phyloP scores from a whole-genome alignment of 2,888 invertebrate species.

The Malachius bipustulatus region DNA sequence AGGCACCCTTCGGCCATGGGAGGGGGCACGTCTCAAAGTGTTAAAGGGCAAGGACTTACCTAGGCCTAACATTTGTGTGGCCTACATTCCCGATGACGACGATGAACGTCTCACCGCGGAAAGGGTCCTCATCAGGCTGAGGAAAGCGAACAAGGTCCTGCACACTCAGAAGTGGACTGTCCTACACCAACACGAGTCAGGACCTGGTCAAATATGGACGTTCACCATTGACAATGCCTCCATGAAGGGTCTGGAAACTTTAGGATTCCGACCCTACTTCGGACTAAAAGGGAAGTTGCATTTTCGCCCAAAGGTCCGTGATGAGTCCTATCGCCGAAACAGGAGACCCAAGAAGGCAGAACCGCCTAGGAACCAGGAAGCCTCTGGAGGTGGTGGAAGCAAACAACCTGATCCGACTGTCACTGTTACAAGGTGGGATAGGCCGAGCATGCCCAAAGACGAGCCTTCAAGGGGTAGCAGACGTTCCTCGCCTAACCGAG shows the following conservation, averaged over 20 bases:
- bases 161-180: not conserved
- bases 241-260: not conserved
- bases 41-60: not conserved
- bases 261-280: not conserved
- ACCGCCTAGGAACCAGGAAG: too few species aligned
- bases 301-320: too few species aligned
- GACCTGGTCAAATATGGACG: not conserved
- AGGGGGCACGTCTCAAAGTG: constrained; percentile 1
- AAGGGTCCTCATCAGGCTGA: not conserved
- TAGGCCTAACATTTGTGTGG: not conserved
- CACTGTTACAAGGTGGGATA: too few species aligned
- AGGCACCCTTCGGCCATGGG: not conserved
- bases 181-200: not conserved
- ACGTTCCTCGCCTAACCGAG: too few species aligned
- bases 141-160: not conserved
- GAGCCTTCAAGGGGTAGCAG: too few species aligned
- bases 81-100: constrained; percentile 1
- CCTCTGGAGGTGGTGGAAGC: too few species aligned
- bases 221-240: constrained; percentile 3
- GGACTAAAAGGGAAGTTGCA: not conserved
- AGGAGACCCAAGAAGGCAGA: too few species aligned
- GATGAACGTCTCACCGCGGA: not conserved
- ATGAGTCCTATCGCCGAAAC: too few species aligned
- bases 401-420: too few species aligned
- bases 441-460: too few species aligned